phyloP scores from a whole-genome alignment of 2,888 invertebrate genomes.

The Geophilus truncorum region DNA sequence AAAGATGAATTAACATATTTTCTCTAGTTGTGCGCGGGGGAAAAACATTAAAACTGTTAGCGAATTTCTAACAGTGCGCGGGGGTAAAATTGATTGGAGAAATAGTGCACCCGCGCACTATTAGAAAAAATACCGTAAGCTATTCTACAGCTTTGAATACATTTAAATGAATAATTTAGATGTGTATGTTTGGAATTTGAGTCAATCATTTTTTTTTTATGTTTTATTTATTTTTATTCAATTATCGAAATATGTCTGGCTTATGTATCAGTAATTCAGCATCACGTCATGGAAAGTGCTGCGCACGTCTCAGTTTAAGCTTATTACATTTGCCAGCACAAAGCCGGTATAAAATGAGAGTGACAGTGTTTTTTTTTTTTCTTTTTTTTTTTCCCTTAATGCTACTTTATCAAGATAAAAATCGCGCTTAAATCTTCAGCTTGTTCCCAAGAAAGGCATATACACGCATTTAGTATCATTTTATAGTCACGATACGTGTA shows the following conservation, averaged over 20 bases:
- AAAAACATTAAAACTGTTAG: too few relatives aligned
- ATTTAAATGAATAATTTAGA: too few relatives aligned
- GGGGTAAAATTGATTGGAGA: too few relatives aligned
- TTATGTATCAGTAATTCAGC: neutral
- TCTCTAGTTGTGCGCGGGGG: too few relatives aligned
- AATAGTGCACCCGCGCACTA: too few relatives aligned
- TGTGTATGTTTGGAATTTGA: too few relatives aligned
- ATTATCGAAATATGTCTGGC: neutral
- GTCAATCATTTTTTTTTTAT: too few relatives aligned
- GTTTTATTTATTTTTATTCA: neutral
- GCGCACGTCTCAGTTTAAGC: neutral
- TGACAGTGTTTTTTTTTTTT: neutral
- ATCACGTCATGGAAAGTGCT: neutral
- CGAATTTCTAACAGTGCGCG: too few relatives aligned
- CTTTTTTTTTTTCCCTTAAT: neutral
- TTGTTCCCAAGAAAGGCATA: constrained; percentile 14
- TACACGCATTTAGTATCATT: neutral
- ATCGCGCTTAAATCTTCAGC: neutral
- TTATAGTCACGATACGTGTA: constrained; percentile 8
- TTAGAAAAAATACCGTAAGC: too few relatives aligned
- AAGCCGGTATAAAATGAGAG: neutral
- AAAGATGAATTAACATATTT: too few relatives aligned
- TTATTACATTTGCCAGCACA: neutral
- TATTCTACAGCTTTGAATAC: too few relatives aligned
- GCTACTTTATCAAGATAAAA: neutral